Percentiles rank a stretch among this genome's conserved stretches.
Evolutionary conservation across 2,113 vertebrate genomes (phyloP).

Genomic region (Gopherus evgoodei): DNA sequence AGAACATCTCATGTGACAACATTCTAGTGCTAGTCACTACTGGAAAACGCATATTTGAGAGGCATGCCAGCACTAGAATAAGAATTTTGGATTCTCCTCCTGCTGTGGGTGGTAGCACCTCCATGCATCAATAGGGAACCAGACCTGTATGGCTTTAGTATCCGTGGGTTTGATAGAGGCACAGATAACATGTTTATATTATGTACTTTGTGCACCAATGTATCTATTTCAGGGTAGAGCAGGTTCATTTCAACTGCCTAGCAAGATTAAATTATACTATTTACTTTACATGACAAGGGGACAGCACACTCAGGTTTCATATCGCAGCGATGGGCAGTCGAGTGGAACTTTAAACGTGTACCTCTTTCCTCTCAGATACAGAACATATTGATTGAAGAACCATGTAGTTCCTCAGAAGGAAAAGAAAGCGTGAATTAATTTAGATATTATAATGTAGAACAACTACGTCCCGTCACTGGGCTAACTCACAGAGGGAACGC

Average conservation of each 20-base stretch:
- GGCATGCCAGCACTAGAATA: not conserved
- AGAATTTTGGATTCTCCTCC: not conserved
- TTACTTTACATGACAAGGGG: constrained; percentile 42
- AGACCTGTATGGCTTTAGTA: constrained; percentile 20
- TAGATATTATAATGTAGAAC: constrained; percentile 46
- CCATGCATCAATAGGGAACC: not conserved
- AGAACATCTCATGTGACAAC: not conserved
- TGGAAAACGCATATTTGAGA: not conserved
- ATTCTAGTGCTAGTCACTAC: not conserved
- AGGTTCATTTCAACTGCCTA: constrained; percentile 63
- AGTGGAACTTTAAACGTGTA: constrained; percentile 43
- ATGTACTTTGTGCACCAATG: constrained; percentile 11
- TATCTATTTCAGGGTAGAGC: constrained; percentile 69
- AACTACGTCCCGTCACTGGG: constrained; percentile 25
- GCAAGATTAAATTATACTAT: constrained; percentile 72
- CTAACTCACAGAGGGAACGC: not conserved
- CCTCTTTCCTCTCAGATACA: constrained; percentile 25
- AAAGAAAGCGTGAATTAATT: constrained; percentile 58
- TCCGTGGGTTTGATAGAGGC: accelerated
- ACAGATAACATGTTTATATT: constrained; percentile 1
- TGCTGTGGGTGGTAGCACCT: accelerated
- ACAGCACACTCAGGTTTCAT: constrained; percentile 20
- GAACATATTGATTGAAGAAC: not conserved
- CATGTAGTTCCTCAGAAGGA: not conserved
- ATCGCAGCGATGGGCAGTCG: constrained; percentile 30